A percentile compares a stretch with the other conserved stretches of the same genome.
phyloP scores from a whole-genome alignment of 2,888 invertebrate genomes.

The Cerceris ruficornis region DNA sequence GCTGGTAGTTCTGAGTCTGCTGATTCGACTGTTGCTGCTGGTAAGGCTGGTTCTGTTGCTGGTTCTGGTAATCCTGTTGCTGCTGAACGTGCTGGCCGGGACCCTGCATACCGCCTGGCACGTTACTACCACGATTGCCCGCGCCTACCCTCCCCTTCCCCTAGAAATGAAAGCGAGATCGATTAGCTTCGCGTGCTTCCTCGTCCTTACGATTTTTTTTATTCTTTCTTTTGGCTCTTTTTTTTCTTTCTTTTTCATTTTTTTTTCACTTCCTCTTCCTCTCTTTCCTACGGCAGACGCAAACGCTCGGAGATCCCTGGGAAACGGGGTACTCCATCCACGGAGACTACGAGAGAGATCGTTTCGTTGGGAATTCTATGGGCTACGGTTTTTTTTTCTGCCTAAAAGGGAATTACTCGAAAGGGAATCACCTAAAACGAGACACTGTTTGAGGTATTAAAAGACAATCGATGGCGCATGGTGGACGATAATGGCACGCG shows the following conservation, averaged over 20 bases:
- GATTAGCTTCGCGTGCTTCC: slow-evolving; percentile 10
- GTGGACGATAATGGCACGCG: too few relatives aligned
- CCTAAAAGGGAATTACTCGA: too few relatives aligned
- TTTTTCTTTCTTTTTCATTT: slow-evolving; percentile 6
- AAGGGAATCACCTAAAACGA: too few relatives aligned
- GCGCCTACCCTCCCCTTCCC: slow-evolving; percentile 86
- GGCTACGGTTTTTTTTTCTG: too few relatives aligned
- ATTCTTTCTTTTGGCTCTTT: neutral
- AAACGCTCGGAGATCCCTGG: too few relatives aligned
- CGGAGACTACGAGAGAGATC: too few relatives aligned
- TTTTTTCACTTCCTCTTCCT: neutral
- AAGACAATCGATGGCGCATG: too few relatives aligned
- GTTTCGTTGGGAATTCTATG: too few relatives aligned
- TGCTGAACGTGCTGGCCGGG: slow-evolving; percentile 76
- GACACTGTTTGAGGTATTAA: too few relatives aligned
- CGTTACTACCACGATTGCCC: slow-evolving; percentile 85
- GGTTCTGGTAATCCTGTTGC: slow-evolving; percentile 71
- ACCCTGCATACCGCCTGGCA: slow-evolving; percentile 84
- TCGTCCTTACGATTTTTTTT: neutral
- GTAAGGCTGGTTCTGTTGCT: slow-evolving; percentile 66
- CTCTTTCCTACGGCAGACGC: too few relatives aligned
- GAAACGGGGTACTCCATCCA: too few relatives aligned
- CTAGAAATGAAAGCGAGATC: slow-evolving; percentile 76
- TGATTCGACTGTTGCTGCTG: slow-evolving; percentile 76
- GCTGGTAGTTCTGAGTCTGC: slow-evolving; percentile 67